These are phyloP conservation scores for Poecilia latipinna DNA, from an alignment of 2,113 vertebrate genomes.

Conservation along the genomic window DNA sequence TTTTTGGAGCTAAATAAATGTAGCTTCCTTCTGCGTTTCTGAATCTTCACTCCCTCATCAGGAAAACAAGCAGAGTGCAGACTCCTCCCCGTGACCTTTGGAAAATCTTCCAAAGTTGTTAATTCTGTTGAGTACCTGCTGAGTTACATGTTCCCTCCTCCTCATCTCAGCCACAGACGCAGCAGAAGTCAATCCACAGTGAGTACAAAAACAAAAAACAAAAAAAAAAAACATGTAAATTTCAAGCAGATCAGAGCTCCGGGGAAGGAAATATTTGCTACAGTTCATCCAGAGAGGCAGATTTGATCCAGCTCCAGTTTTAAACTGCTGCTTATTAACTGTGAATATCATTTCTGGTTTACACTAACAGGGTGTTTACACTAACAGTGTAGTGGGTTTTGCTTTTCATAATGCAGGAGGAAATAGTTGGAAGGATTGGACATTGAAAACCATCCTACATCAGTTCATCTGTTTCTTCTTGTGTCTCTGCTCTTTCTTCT, in stretches of 20 bases:
- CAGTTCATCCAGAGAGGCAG: neutral
- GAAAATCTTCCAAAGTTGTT: slow-evolving; percentile 16
- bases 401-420: neutral
- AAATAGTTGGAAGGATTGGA: neutral
- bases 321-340: neutral
- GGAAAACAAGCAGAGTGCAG: slow-evolving; percentile 6
- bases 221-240: neutral
- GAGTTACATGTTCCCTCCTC: slow-evolving; percentile 8
- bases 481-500: too few relatives aligned
- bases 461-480: too few relatives aligned
- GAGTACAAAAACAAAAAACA: too few relatives aligned
- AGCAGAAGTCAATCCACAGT: slow-evolving; percentile 42
- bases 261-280: neutral
- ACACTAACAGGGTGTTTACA: neutral
- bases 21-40: neutral
- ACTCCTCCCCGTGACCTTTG: slow-evolving; percentile 76
- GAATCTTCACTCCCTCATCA: neutral
- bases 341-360: neutral
- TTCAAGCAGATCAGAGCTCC: neutral
- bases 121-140: neutral
- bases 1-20: neutral
- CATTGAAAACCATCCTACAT: too few relatives aligned
- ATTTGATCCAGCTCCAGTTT: neutral
- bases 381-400: neutral
- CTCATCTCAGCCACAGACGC: slow-evolving; percentile 11